These are phyloP conservation scores for Holacanthella duospinosa DNA, from an alignment of 2,888 invertebrate genomes.

Conservation along the genomic window DNA sequence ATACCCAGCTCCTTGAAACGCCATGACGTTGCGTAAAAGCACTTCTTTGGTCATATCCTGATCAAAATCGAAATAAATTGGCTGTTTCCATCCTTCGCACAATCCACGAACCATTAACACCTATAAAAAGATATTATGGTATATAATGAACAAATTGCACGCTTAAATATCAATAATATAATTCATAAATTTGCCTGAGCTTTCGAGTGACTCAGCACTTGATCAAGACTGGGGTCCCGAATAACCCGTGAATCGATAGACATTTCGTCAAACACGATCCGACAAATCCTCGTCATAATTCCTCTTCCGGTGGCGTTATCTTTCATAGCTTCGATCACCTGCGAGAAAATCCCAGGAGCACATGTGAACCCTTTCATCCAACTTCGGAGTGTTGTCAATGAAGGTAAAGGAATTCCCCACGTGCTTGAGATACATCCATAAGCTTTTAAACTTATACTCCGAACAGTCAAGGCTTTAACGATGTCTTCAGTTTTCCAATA, in stretches of 20 bases:
- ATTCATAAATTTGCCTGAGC: conserved; percentile 13
- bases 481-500: no score
- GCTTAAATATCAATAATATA: neutral
- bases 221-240: conserved; percentile 13
- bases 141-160: neutral
- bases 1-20: conserved; percentile 12
- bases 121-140: neutral
- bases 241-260: conserved; percentile 8
- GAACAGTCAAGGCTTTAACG: conserved; percentile 10
- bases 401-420: conserved; percentile 19
- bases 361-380: conserved; percentile 18
- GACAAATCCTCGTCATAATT: no score
- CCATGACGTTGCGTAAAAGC: conserved; percentile 12
- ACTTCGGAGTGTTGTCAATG: conserved; percentile 11
- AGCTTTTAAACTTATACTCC: conserved; percentile 16
- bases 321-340: conserved; percentile 14
- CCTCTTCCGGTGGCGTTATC: neutral
- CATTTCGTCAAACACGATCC: conserved; percentile 30
- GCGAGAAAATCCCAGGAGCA: conserved; percentile 18
- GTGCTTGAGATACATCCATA: conserved; percentile 6
- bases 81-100: conserved; percentile 22
- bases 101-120: conserved; percentile 16
- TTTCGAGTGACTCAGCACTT: conserved; percentile 17
- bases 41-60: conserved; percentile 13
- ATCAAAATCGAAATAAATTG: conserved; percentile 27